Evolutionary conservation across 1,140 invertebrate species (phyloP), one percentile per base, ranked within the genome.

Genomic region (Diplogasteroides magnus): DNA sequence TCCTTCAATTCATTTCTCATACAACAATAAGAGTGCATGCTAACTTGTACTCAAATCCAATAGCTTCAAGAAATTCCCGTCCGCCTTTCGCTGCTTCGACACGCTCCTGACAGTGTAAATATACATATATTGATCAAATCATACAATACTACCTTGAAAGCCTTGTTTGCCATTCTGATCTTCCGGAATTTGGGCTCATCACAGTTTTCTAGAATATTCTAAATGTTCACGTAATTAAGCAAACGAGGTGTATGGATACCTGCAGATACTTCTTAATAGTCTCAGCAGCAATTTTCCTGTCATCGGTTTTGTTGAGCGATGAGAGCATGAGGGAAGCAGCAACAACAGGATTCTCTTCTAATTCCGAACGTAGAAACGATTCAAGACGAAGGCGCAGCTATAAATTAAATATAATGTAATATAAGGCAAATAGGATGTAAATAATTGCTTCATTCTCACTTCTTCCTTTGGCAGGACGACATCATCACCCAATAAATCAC

Each of bases 21-120:
- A n/a, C n/a, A n/a, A n/a, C n/a, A n/a, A n/a, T n/a, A n/a, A n/a
- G n/a, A n/a, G n/a, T n/a, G n/a, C n/a, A n/a, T n/a, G n/a, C n/a
- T n/a, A n/a, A n/a, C n/a, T n/a, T n/a, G n/a, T 69, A 25, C 1
- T 14, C 26, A 48, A 75, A 75, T 27, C 74, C 74, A 37, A 71
- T 31, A 0, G 72, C 58, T 56, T 59, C 37, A 13, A 75, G 61
- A 27, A 75, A 75, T 59, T 65, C 67, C n/a, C 28, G 57, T 23
- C 48, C 73, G 25, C 72, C 72, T 19, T 64, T 60, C 11, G 23
- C 55, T 14, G 56, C 1, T 6, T 28, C 25, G 29, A 74, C 58
- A 27, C 58, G 62, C 29, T 74, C 70, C 48, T 73, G 60, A 68
- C 69, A 25, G n/a, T 32, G 31, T 15, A 31, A 25, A 31, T 69